These are phyloP conservation scores for Urocyon cinereoargenteus DNA, from an alignment of 2,797 vertebrate genomes.

Conservation along the genomic window DNA sequence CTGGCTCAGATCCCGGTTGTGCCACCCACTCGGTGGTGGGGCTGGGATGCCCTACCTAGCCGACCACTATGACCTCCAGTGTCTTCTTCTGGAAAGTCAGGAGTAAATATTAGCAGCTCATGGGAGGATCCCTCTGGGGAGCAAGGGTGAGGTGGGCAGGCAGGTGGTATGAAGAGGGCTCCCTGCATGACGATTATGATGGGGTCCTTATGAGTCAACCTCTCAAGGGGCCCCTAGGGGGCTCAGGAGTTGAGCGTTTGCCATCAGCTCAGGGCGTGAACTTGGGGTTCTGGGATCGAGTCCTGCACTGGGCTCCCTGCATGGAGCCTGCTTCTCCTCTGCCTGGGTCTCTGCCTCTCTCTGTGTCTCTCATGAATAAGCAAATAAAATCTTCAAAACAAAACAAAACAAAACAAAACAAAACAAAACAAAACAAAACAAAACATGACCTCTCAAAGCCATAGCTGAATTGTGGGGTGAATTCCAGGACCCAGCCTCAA, in stretches of 20 bases:
- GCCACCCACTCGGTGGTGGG: neutral
- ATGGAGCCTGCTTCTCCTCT: no score
- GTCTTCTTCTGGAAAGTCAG: neutral
- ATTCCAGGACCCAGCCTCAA: neutral
- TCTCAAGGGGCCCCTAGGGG: neutral
- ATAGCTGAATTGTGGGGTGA: neutral
- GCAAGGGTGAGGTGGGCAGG: neutral
- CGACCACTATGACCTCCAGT: neutral
- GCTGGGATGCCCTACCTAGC: neutral
- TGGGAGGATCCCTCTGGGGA: neutral
- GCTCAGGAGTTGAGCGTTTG: no score
- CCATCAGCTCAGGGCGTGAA: no score
- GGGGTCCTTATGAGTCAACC: neutral
- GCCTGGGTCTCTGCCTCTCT: no score
- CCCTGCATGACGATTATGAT: fast-evolving
- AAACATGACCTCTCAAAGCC: neutral
- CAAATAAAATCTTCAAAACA: no score
- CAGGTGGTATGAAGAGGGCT: neutral
- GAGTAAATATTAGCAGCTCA: neutral
- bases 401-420: neutral
- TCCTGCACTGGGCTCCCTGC: no score
- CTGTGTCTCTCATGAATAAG: no score
- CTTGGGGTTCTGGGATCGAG: no score
- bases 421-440: no score
- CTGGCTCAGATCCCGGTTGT: neutral